phyloP scores from a whole-genome alignment of 2,797 vertebrate genomes.

The Halcyon leucocephala region DNA sequence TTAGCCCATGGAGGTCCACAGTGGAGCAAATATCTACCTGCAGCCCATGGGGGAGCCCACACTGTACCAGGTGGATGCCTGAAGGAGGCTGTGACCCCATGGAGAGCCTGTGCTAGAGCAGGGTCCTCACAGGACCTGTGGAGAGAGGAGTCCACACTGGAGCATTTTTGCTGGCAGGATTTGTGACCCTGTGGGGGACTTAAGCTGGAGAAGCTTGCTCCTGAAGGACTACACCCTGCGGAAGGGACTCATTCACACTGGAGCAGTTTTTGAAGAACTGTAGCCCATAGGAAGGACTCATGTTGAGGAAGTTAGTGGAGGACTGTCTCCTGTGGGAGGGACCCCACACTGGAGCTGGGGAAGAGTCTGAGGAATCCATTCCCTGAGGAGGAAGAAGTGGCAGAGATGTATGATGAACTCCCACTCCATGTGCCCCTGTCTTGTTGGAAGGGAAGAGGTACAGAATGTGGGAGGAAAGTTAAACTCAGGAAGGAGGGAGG shows the following conservation, averaged over 20 bases:
- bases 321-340: not conserved
- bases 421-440: not conserved
- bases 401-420: not conserved
- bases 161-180: not conserved
- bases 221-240: not conserved
- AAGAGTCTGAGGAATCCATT: not conserved
- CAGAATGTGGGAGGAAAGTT: not conserved
- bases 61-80: not conserved
- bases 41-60: not conserved
- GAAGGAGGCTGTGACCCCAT: not conserved
- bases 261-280: not conserved
- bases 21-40: not conserved
- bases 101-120: not conserved
- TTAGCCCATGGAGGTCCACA: not conserved
- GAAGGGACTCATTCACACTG: not conserved
- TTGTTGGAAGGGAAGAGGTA: not conserved
- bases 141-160: not conserved
- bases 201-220: not conserved
- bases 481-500: not conserved
- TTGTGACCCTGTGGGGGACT: not conserved
- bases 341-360: not conserved
- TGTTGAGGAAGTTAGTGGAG: not conserved
- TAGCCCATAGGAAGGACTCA: not conserved
- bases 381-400: not conserved
- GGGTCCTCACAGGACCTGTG: not conserved